phyloP scores from a whole-genome alignment of 1,140 invertebrate genomes.

The Linepithema humile region DNA sequence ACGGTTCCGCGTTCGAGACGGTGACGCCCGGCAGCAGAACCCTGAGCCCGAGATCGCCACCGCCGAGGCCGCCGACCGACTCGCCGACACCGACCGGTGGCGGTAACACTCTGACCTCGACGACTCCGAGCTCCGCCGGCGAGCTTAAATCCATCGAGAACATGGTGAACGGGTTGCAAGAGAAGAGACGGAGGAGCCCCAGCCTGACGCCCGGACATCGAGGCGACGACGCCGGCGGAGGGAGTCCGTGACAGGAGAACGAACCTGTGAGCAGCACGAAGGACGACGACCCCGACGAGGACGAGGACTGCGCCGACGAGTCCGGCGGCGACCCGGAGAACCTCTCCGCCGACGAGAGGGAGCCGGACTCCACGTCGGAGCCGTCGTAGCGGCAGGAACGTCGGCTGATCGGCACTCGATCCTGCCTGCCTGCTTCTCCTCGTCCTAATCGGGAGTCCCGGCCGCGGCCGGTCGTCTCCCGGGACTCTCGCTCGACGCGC shows the following conservation, averaged over 20 bases:
- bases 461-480: not conserved
- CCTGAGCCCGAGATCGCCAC: constrained; percentile 88
- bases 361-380: constrained; percentile 82
- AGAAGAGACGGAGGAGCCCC: constrained; percentile 84
- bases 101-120: constrained; percentile 73
- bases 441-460: not conserved
- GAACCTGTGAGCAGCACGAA: constrained; percentile 79
- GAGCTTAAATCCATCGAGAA: constrained; percentile 98
- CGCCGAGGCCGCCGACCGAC: constrained; percentile 85
- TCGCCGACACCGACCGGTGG: constrained; percentile 85
- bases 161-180: constrained; percentile 97
- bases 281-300: constrained; percentile 72
- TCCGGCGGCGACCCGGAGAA: constrained; percentile 60
- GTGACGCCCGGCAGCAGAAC: constrained; percentile 89
- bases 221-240: constrained; percentile 77
- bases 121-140: constrained; percentile 84
- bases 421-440: constrained; percentile 36
- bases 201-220: constrained; percentile 77
- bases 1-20: constrained; percentile 93
- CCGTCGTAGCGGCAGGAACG: constrained; percentile 80
- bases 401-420: constrained; percentile 51
- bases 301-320: constrained; percentile 60
- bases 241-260: constrained; percentile 84
- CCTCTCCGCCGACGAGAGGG: constrained; percentile 67
- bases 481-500: constrained; percentile 9